Evolutionary conservation across 2,888 invertebrate species (phyloP), one percentile per base, ranked within the genome.

Genomic region (Scaptomyza cyrtandrae): DNA sequence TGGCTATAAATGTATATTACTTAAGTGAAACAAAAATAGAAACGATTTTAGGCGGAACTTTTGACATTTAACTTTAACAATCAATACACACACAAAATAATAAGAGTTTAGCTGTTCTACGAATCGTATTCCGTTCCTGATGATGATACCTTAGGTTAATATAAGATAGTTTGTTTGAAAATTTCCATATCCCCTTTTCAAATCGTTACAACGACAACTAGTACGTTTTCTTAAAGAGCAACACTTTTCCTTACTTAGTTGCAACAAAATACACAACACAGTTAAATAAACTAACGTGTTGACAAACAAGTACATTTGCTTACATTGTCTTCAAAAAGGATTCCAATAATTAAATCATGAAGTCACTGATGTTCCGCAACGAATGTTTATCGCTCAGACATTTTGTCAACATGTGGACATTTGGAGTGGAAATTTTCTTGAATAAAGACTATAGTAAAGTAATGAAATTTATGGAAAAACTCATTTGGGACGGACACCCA

Each of bases 401-500:
- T 54, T 62, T 63, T 55, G 78, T 75, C 71, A 61, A 57, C 62
- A 61, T 45, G 54, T 35, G 41, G 19, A 33, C n/a, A 10, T 16
- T 11, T 9, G n/a, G 19, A 29, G 7, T 3, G 13, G 35, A 35
- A 41, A 19, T 56, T n/a, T 3, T 14, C 45, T 19, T 6, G 13
- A 14, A 9, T n/a, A 16, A 29, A 9, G 10, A 13, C 33, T 11
- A 6, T 46, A 3, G 2, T 14, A 14, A 33, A n/a, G 6, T 1
- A 46, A 57, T 46, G 41, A 31, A 52, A 33, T 37, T 31, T 50
- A 54, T 59, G 14, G 46, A 39, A 58, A 43, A 45, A 10, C 58
- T 53, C 61, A 62, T 56, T 64, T 56, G 33, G 19, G 10, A 19
- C 56, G 45, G 41, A 45, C 46, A 24, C 24, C 19, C 49, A 27